A percentile compares a stretch with the other conserved stretches of the same genome.
Conservation (phyloP, 2,888 invertebrate species). For the Monopis laevigella region DNA sequence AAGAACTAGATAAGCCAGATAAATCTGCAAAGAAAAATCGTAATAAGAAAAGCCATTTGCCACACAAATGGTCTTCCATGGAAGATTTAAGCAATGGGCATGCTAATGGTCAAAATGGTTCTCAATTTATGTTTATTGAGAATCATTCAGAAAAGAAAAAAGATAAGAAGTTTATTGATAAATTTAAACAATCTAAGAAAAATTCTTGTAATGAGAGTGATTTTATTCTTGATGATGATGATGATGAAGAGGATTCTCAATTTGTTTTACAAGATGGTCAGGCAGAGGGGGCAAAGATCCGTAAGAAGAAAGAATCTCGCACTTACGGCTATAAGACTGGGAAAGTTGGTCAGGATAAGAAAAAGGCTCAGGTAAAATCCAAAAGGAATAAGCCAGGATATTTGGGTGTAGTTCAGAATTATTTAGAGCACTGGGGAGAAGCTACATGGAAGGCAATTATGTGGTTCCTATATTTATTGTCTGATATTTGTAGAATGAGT, state of each 20-base stretch:
- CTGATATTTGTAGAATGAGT: conserved; percentile 83
- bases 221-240: conserved; percentile 27
- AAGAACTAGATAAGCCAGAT: conserved; percentile 47
- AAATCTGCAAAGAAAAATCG: conserved; percentile 47
- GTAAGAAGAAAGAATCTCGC: conserved; percentile 60
- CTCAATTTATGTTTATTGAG: conserved; percentile 58
- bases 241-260: conserved; percentile 34
- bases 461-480: conserved; percentile 83
- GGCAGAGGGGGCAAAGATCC: conserved; percentile 36
- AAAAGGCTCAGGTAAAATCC: conserved; percentile 43
- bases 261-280: conserved; percentile 47
- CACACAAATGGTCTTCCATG: conserved; percentile 70
- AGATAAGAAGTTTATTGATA: conserved; percentile 36
- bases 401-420: conserved; percentile 48
- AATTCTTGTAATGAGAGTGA: conserved; percentile 35
- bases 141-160: conserved; percentile 50
- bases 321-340: conserved; percentile 38
- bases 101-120: conserved; percentile 37
- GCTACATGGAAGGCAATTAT: conserved; percentile 71
- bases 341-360: conserved; percentile 53
- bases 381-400: conserved; percentile 52
- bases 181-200: conserved; percentile 35
- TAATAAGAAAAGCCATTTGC: conserved; percentile 53
- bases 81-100: conserved; percentile 61
- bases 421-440: conserved; percentile 64